These are phyloP conservation scores for Erpornis zantholeuca DNA, from an alignment of 2,113 vertebrate species.

Conservation along the genomic window DNA sequence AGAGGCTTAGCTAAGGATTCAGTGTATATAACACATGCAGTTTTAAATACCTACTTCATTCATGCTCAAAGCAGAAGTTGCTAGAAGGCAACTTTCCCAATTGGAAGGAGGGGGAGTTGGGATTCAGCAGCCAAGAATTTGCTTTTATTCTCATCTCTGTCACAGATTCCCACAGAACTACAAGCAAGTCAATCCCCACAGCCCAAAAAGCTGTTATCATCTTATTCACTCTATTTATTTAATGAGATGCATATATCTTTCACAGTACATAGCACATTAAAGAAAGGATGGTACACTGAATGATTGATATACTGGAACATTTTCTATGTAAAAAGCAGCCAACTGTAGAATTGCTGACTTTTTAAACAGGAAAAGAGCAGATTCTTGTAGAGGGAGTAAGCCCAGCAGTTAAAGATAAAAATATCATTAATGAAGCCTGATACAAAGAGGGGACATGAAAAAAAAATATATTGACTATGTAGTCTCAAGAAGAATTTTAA, in stretches of 20 bases:
- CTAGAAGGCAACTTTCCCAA: conserved; percentile 42
- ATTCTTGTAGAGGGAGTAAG: background rate
- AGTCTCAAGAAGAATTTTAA: background rate
- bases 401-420: background rate
- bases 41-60: conserved; percentile 50
- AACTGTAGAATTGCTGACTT: conserved; percentile 39
- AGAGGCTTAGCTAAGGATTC: background rate
- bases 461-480: background rate
- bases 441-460: background rate
- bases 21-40: background rate
- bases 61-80: conserved; percentile 20
- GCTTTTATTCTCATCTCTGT: conserved; percentile 29
- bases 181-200: background rate
- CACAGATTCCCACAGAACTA: conserved; percentile 20
- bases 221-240: conserved; percentile 41
- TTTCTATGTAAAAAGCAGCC: conserved; percentile 36
- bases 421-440: background rate
- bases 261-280: conserved; percentile 13
- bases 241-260: conserved; percentile 30
- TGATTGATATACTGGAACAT: conserved; percentile 33
- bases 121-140: background rate
- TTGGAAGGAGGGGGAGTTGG: conserved; percentile 24
- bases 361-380: conserved; percentile 23
- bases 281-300: conserved; percentile 9
- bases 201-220: conserved; percentile 10